phyloP scores from a whole-genome alignment of 1,140 invertebrate genomes.

The Brachionus angularis region DNA sequence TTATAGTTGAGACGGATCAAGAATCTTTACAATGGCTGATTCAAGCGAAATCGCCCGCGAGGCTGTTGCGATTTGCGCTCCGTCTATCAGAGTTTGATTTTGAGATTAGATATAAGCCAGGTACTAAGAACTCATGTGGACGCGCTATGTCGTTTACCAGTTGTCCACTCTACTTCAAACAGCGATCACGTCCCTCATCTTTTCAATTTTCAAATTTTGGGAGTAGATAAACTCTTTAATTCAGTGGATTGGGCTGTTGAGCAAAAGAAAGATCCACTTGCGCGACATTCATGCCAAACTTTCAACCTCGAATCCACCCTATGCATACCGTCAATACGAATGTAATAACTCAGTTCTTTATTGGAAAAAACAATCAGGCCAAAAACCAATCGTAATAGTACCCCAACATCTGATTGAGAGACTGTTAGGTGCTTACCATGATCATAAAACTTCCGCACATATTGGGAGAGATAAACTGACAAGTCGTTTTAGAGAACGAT shows the following conservation, averaged over 20 bases:
- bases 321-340: too few relatives aligned
- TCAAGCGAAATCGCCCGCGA: background rate
- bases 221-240: too few relatives aligned
- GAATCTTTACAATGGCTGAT: slow-evolving; percentile 7
- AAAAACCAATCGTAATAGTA: too few relatives aligned
- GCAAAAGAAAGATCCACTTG: slow-evolving; percentile 1
- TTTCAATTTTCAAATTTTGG: too few relatives aligned
- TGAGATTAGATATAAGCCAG: slow-evolving; percentile 55
- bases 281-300: background rate
- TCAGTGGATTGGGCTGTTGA: background rate
- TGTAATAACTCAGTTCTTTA: too few relatives aligned
- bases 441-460: background rate
- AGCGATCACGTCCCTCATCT: too few relatives aligned
- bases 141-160: slow-evolving; percentile 47
- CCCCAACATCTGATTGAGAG: background rate
- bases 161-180: background rate
- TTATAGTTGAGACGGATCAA: slow-evolving; percentile 48
- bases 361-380: too few relatives aligned
- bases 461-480: slow-evolving; percentile 7
- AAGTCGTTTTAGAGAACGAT: background rate
- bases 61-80: slow-evolving; percentile 57
- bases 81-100: slow-evolving; percentile 59
- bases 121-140: slow-evolving; percentile 50
- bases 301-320: too few relatives aligned
- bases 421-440: background rate